phyloP scores from a whole-genome alignment of 2,113 vertebrate genomes.

The Acrocephalus arundinaceus region DNA sequence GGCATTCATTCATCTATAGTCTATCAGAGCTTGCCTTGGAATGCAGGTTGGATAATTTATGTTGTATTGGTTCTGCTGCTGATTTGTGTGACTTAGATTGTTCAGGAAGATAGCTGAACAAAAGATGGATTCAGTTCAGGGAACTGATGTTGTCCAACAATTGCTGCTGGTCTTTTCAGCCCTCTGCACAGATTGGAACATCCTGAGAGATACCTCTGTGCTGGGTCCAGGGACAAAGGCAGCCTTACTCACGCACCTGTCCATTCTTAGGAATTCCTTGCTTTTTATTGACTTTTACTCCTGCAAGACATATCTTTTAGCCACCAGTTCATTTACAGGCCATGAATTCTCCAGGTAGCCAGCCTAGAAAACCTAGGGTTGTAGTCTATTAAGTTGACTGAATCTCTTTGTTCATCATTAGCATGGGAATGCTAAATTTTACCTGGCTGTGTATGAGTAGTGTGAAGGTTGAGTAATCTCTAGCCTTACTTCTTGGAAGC shows the following conservation, averaged over 20 bases:
- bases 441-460: not conserved
- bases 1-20: not conserved
- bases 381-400: not conserved
- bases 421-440: not conserved
- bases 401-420: not conserved
- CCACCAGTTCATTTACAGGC: not conserved
- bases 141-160: not conserved
- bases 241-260: not conserved
- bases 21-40: not conserved
- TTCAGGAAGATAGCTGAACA: not conserved
- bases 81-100: not conserved
- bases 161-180: not conserved
- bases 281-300: not conserved
- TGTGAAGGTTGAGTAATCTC: not conserved
- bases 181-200: not conserved
- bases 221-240: not conserved
- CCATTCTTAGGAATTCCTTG: not conserved
- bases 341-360: not conserved
- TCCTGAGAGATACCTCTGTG: not conserved
- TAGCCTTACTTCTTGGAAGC: not conserved
- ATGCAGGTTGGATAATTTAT: not conserved
- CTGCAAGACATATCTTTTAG: not conserved
- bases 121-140: not conserved
- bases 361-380: not conserved
- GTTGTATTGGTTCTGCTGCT: not conserved